Evolutionary conservation across 2,888 invertebrate genomes (phyloP).

Genomic region (Idaea biselata): DNA sequence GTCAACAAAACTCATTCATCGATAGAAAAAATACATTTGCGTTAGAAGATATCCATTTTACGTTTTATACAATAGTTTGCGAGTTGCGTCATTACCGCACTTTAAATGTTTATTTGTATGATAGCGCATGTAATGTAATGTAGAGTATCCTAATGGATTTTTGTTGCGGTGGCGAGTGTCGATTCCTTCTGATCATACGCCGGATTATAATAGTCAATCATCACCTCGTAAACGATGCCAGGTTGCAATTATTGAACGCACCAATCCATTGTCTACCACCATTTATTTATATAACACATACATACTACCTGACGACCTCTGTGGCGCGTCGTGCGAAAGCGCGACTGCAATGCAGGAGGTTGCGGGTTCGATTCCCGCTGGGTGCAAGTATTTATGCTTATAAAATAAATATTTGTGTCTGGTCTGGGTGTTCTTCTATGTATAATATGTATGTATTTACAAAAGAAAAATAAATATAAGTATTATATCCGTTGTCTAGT

Average conservation of each 20-base stretch:
- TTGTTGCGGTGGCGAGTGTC: constrained; percentile 11
- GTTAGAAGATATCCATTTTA: background rate
- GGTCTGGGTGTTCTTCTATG: too few species aligned
- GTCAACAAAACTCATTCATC: too few species aligned
- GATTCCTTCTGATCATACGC: constrained; percentile 23
- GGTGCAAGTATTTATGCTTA: too few species aligned
- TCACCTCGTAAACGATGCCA: constrained; percentile 12
- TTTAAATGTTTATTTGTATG: constrained; percentile 22
- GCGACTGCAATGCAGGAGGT: too few species aligned
- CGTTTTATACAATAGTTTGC: background rate
- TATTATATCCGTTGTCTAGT: too few species aligned
- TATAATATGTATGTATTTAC: too few species aligned
- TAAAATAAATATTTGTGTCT: too few species aligned
- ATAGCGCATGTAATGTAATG: constrained; percentile 21
- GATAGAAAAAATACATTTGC: too few species aligned
- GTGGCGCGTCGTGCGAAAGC: too few species aligned
- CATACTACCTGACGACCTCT: too few species aligned
- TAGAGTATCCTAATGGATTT: background rate
- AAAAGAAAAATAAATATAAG: too few species aligned
- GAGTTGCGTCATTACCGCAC: constrained; percentile 16
- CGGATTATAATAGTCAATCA: constrained; percentile 24
- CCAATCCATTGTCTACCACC: constrained; percentile 8
- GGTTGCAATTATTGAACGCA: constrained; percentile 16
- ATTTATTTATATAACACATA: background rate
- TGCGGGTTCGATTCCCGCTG: too few species aligned